Evolutionary conservation across 2,888 invertebrate genomes (phyloP), one percentile per base, ranked within the genome.

Genomic region (Silvanus unidentatus): DNA sequence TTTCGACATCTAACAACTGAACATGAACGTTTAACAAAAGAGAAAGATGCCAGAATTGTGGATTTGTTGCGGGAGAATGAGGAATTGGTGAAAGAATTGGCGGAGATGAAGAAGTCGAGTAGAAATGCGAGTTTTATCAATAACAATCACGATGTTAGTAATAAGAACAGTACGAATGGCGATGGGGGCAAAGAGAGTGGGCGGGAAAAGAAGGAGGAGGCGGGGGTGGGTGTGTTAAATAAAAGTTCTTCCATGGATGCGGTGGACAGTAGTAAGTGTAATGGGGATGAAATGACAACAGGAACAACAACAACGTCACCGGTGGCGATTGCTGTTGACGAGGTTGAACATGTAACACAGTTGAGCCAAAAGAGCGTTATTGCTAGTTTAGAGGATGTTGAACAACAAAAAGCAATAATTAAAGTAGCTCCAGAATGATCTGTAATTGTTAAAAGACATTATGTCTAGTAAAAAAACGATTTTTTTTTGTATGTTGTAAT

Each of bases 21-120:
- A 51, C 61, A 67, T 41, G 68, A 67, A 36, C 54, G 58, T 16
- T 50, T 64, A 35, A 58, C 59, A 43, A 58, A 62, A 16, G 55
- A 53, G 22, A 70, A 68, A 54, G 69, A 71, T 45, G 63, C 64
- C 39, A 60, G 60, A 52, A 69, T 72, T 27, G 54, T 54, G 22
- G 63, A 66, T 38, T 57, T 70, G 40, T 64, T 69, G 50, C 48
- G 50, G 32, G 59, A 54, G 43, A 60, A 69, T 45, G 46, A 52
- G 11, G 59, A 65, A 41, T 52, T 67, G 39, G 40, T 49, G n/a
- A 57, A 52, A 47, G 57, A 59, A 46, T 45, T 56, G 43, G 52
- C 57, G 13, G 53, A 50, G 12, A 36, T 48, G 36, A 52, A 44
- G 42, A 32, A n/a, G n/a, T n/a, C 27, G 15, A 52, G 40, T 22